A percentile compares a stretch with the other conserved stretches of the same genome.
Evolutionary conservation across 2,888 invertebrate genomes (phyloP).

Genomic region (Lissonota sp.): DNA sequence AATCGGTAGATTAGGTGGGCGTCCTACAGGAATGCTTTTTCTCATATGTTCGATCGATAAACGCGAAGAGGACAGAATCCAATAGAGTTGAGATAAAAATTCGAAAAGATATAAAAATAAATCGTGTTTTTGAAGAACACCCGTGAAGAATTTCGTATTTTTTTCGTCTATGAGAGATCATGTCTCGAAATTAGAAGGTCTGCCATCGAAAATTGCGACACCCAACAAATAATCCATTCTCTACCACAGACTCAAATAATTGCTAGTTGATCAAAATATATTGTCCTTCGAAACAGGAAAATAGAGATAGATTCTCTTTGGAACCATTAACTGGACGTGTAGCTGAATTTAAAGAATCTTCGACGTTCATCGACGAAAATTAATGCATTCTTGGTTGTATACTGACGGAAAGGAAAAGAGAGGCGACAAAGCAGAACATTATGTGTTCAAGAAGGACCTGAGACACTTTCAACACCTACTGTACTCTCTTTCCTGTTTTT

Average conservation of each 20-base stretch:
- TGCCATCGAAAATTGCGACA: conserved; percentile 8
- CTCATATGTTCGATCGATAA: conserved; percentile 33
- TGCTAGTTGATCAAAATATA: conserved; percentile 41
- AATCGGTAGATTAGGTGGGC: conserved; percentile 70
- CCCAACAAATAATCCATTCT: conserved; percentile 3
- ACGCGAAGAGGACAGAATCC: conserved; percentile 13
- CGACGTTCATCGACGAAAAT: conserved; percentile 20
- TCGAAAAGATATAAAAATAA: conserved; percentile 47
- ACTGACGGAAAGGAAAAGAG: conserved; percentile 28
- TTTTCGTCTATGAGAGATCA: conserved; percentile 26
- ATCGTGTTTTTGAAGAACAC: conserved; percentile 11
- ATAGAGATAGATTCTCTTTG: conserved; percentile 16
- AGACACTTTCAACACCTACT: conserved; percentile 71
- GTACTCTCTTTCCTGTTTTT: conserved; percentile 49
- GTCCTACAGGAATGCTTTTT: conserved; percentile 60
- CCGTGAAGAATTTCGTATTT: conserved; percentile 5
- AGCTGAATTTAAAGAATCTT: conserved; percentile 29
- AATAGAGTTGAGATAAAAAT: conserved; percentile 45
- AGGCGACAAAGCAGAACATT: conserved; percentile 10
- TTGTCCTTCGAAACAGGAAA: conserved; percentile 1
- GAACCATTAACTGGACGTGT: conserved; percentile 56
- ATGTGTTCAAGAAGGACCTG: conserved; percentile 26
- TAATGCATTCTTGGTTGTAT: conserved; percentile 33
- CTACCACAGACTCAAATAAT: conserved; percentile 10
- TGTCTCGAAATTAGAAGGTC: conserved; percentile 40